A percentile compares a stretch with the other conserved stretches of the same genome.
Conservation (phyloP, 2,888 invertebrate species). For the Stratiomys singularior region DNA sequence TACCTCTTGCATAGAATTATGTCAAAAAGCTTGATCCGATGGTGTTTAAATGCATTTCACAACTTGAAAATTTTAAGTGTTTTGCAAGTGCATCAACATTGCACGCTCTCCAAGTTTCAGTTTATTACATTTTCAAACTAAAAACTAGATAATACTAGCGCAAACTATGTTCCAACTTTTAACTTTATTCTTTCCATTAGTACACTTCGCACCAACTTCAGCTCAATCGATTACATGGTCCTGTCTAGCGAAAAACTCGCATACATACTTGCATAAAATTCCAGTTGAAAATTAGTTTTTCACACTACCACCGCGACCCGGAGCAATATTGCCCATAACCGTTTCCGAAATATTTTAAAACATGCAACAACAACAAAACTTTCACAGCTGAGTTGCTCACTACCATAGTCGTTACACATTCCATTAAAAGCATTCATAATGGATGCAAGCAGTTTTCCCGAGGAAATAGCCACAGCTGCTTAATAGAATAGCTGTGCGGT, state of each 20-base stretch:
- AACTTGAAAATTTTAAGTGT: too few relatives aligned
- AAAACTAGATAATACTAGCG: too few relatives aligned
- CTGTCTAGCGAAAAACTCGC: neutral
- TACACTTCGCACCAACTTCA: neutral
- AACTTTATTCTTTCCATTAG: too few relatives aligned
- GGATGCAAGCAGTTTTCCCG: neutral
- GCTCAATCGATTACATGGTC: neutral
- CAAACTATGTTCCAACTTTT: too few relatives aligned
- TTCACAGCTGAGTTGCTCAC: neutral
- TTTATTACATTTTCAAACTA: too few relatives aligned
- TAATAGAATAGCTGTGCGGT: neutral
- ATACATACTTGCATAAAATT: neutral
- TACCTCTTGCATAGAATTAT: too few relatives aligned
- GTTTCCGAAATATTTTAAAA: constrained; percentile 1
- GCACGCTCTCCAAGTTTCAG: too few relatives aligned
- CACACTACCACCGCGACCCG: neutral
- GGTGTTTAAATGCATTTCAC: too few relatives aligned
- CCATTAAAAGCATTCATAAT: neutral
- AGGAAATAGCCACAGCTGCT: neutral
- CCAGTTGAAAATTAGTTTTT: neutral
- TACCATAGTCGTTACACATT: neutral
- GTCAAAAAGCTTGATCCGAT: too few relatives aligned
- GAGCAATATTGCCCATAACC: neutral
- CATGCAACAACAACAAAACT: neutral
- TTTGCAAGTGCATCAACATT: too few relatives aligned